Conservation (phyloP, 2,113 vertebrate genomes). For the Panurus biarmicus region DNA sequence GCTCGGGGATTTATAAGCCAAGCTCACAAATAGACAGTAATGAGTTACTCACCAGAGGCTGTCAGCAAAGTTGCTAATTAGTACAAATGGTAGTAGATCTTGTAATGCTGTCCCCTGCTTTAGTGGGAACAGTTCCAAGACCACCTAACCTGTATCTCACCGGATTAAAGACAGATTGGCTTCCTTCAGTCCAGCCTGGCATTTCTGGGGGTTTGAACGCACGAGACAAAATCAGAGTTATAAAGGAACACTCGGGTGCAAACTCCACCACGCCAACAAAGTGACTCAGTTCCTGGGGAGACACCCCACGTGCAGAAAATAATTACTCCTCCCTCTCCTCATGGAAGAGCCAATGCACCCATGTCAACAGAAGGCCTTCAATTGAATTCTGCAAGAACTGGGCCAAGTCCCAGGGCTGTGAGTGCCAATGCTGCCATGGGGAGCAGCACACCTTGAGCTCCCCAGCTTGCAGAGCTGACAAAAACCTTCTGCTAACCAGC, state of each 20-base stretch:
- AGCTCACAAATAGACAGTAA: constrained; percentile 61
- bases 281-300: constrained; percentile 12
- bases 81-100: constrained; percentile 51
- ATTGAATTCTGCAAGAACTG: constrained; percentile 39
- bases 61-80: constrained; percentile 64
- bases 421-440: background rate
- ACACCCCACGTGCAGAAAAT: constrained; percentile 5
- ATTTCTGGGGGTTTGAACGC: background rate
- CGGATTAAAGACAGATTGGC: background rate
- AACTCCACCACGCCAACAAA: background rate
- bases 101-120: constrained; percentile 44
- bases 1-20: constrained; percentile 59
- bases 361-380: constrained; percentile 30
- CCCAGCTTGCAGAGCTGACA: background rate
- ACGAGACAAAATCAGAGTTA: background rate
- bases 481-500: background rate
- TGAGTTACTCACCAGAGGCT: constrained; percentile 61
- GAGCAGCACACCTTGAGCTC: constrained; percentile 13
- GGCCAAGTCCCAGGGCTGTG: constrained; percentile 25
- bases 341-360: background rate
- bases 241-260: background rate
- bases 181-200: background rate
- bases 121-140: constrained; percentile 45
- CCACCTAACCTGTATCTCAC: constrained; percentile 35
- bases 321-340: constrained; percentile 38